Evolutionary conservation across 2,797 vertebrate species (phyloP), one percentile per base, ranked within the genome.

Genomic region (Rhadinocentrus ornatus): DNA sequence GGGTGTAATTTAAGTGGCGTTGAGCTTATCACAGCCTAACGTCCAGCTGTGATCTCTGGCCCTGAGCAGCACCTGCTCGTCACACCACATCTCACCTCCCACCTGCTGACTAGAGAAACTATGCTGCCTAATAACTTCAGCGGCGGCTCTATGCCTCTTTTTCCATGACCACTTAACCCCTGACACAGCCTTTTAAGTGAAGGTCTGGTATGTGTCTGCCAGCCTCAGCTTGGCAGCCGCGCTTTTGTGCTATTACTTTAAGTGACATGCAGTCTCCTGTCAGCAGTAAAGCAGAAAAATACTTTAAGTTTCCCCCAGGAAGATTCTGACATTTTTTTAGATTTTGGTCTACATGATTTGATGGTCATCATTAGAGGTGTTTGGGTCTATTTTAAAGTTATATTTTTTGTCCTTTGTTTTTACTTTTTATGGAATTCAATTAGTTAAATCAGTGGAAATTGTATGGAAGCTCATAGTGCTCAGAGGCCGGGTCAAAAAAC

Each of bases 121-220:
- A 86, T 88, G 86, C 89, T 76, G 77, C 78, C 77, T 85, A 88
- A 90, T 90, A 91, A 90, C 86, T 90, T 88, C 71, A 87, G 81
- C 75, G 24, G 83, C 74, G 4, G 88, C 85, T 90, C 86, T 72
- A 77, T 70, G 81, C 85, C 84, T 81, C 46, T 82, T 88, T 92
- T 89, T 92, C 88, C 85, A 86, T 89, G 78, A 91, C 86, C 88
- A 92, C 91, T 93, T 91, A 93, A 93, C 92, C 91, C 85, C 86
- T 90, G 87, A 91, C 86, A 89, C 54, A 61, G 82, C 85, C 87
- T 86, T 90, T 87, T 88, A 88, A 93, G 86, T 87, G 85, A 87
- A 82, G 84, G 88, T 87, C 89, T 92, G 92, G 89, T 86, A 86
- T 91, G 89, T 83, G 86, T 93, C 90, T 93, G 86, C 90, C 88